phyloP scores from a whole-genome alignment of 2,888 invertebrate genomes.

The Drosophila mercatorum region DNA sequence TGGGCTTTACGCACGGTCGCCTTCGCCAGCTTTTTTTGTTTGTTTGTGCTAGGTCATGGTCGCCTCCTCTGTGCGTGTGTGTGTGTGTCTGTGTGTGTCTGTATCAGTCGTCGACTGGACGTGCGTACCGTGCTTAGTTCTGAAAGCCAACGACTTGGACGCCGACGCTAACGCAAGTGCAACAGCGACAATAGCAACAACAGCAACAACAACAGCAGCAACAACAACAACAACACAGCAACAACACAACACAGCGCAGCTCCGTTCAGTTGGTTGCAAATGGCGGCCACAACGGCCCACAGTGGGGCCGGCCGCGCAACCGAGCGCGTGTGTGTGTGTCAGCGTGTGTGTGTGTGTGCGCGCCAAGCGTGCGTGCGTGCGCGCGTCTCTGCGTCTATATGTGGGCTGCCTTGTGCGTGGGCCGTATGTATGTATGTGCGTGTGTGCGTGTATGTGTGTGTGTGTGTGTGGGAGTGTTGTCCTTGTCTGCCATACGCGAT shows the following conservation, averaged over 20 bases:
- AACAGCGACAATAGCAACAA: constrained; percentile 85
- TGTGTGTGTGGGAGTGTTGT: neutral
- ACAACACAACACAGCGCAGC: constrained; percentile 42
- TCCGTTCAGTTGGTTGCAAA: constrained; percentile 11
- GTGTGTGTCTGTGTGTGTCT: neutral
- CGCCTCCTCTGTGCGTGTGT: neutral
- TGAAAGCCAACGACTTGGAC: constrained; percentile 13
- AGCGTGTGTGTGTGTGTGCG: constrained; percentile 10
- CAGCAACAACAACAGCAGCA: constrained; percentile 60
- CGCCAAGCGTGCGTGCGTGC: constrained; percentile 10
- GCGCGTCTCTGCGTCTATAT: constrained; percentile 22
- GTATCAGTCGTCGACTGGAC: constrained; percentile 20
- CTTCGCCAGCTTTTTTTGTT: constrained; percentile 20
- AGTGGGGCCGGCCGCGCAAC: constrained; percentile 8
- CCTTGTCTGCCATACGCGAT: constrained; percentile 5
- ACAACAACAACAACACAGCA: constrained; percentile 85
- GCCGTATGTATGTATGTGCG: no score
- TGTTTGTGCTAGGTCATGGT: neutral
- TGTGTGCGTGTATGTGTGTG: no score
- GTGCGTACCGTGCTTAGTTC: constrained; percentile 35
- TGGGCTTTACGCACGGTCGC: constrained; percentile 16
- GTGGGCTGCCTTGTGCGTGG: constrained; percentile 32
- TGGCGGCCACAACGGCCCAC: constrained; percentile 13
- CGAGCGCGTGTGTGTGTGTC: constrained; percentile 5
- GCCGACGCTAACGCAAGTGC: constrained; percentile 73